Evolutionary conservation across 2,888 invertebrate species (phyloP).

Genomic region (Notocelia uddmanniana): DNA sequence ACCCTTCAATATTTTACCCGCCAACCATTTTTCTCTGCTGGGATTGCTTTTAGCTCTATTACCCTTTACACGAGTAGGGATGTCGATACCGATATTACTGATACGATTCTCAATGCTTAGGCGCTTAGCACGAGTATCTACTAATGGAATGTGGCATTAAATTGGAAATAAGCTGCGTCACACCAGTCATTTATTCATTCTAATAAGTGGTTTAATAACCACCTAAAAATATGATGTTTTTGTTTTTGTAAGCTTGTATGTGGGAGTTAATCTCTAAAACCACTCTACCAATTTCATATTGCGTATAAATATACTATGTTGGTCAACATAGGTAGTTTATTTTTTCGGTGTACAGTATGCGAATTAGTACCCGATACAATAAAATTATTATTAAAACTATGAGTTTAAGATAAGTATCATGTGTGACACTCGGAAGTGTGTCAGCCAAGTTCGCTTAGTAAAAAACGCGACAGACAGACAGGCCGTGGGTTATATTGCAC

Average conservation of each 20-base stretch:
- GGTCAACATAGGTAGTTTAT: too few relatives aligned
- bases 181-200: background rate
- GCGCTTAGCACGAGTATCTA: background rate
- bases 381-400: too few relatives aligned
- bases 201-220: too few relatives aligned
- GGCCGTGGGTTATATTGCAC: too few relatives aligned
- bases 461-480: too few relatives aligned
- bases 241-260: background rate
- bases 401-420: too few relatives aligned
- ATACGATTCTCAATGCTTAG: conserved; percentile 19
- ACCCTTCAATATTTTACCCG: conserved; percentile 50
- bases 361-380: too few relatives aligned
- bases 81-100: conserved; percentile 34
- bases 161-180: background rate
- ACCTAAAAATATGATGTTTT: too few relatives aligned
- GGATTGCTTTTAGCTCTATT: conserved; percentile 51
- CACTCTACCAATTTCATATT: background rate
- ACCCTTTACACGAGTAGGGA: conserved; percentile 47
- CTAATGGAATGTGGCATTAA: background rate
- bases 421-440: too few relatives aligned
- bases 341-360: too few relatives aligned
- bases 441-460: too few relatives aligned
- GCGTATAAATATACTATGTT: too few relatives aligned
- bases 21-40: conserved; percentile 52
- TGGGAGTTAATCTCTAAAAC: background rate